Evolutionary conservation across 2,113 vertebrate genomes (phyloP), one percentile per base, ranked within the genome.

Genomic region (Brachypteracias leptosomus): DNA sequence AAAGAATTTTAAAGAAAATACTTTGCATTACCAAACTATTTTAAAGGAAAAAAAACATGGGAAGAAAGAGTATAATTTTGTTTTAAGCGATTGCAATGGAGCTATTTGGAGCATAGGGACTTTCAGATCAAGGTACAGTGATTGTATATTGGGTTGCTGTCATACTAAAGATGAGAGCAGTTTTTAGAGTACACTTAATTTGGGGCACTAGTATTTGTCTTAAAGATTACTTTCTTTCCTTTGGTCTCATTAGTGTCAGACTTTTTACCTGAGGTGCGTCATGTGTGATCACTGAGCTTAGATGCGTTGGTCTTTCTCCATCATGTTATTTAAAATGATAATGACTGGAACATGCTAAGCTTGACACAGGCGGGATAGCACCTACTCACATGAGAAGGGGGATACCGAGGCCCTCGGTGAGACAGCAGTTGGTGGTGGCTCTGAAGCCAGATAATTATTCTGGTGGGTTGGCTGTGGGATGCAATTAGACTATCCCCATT

Each of bases 321-420:
- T 70, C 3, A 1, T 9, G 8, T 74, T 85, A 8, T 20, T 13
- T 17, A 28, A 84, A 89, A 42, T 58, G 28, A 14, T 44, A 11
- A 28, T 28, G 36, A 44, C 21, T 84, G 29, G 29, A 40, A 58
- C 5, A 4, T 11, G 13, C 3, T 36, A 20, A 54, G 51, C 1
- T 0, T 83, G 28, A 49, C 51, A 65, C 40, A 36, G 44, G 18
- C 26, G 1, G 1, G 13, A 5, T 24, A 31, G 38, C 16, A 31
- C 14, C 24, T 62, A 36, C 5, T 74, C 4, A 8, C 3, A 0
- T 13, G 57, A 35, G 21, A 51, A 85, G 17, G 42, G 42, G 54
- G 25, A 26, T 7, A 31, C 61, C 16, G 55, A 71, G 7, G 28
- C 16, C 3, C 3, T 66, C 1, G 2, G 10, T 0, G 2, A 40